Conservation (phyloP, 2,113 vertebrate species). For the Lethenteron reissneri region DNA sequence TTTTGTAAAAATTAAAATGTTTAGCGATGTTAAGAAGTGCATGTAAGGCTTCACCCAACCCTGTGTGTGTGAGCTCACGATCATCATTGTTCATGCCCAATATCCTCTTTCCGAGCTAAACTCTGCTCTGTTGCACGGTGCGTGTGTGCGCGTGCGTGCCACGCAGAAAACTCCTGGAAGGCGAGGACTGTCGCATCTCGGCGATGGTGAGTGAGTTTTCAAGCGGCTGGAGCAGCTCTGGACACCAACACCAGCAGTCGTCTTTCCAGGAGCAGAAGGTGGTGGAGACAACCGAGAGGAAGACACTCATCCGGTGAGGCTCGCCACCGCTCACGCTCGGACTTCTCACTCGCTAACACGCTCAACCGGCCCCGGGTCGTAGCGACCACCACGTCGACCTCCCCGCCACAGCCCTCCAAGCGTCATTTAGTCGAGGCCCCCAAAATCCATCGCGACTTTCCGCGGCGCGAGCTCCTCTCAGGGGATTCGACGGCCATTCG, state of each 20-base stretch:
- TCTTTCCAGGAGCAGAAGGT: constrained; percentile 14
- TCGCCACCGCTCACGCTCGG: too few relatives aligned
- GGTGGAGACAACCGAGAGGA: constrained; percentile 30
- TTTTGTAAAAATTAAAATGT: neutral
- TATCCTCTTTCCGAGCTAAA: neutral
- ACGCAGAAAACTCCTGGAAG: constrained; percentile 28
- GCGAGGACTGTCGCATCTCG: constrained; percentile 27
- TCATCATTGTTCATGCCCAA: neutral
- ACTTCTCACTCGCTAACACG: too few relatives aligned
- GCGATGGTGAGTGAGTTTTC: constrained; percentile 20
- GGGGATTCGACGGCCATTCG: too few relatives aligned
- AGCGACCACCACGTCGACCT: too few relatives aligned
- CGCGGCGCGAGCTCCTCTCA: too few relatives aligned
- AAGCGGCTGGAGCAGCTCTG: constrained; percentile 11
- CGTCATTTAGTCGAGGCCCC: too few relatives aligned
- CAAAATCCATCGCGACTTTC: too few relatives aligned
- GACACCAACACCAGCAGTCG: neutral
- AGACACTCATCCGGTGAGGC: constrained; percentile 32
- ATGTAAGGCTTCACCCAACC: neutral
- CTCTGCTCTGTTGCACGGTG: too few relatives aligned
- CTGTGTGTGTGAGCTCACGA: neutral
- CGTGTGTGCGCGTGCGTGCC: neutral
- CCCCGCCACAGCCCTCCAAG: too few relatives aligned
- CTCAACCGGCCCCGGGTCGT: too few relatives aligned
- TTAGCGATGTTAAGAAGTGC: neutral